These are phyloP conservation scores for Drosophila neocordata DNA, from an alignment of 1,140 invertebrate species.

Conservation along the genomic window DNA sequence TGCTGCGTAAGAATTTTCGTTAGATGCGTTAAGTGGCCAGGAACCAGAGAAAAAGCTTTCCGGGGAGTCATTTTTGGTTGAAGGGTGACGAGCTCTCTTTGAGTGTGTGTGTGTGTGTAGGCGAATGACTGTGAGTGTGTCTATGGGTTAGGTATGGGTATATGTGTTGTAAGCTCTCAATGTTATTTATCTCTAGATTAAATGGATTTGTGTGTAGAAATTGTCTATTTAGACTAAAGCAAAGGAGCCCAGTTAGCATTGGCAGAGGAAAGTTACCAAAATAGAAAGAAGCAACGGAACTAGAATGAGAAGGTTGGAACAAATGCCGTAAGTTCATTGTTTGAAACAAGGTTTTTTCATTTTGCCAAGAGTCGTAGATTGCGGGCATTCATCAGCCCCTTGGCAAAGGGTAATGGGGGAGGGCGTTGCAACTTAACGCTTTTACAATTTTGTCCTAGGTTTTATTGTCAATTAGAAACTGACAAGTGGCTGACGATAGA, in stretches of 20 bases:
- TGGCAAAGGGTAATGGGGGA: constrained; percentile 13
- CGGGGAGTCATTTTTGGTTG: constrained; percentile 19
- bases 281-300: not conserved
- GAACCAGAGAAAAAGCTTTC: constrained; percentile 10
- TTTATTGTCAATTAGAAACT: constrained; percentile 57
- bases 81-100: constrained; percentile 9
- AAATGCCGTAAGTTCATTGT: constrained; percentile 63
- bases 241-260: constrained; percentile 15
- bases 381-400: constrained; percentile 17
- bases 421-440: constrained; percentile 7
- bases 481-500: constrained; percentile 48
- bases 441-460: constrained; percentile 29
- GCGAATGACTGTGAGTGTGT: not conserved
- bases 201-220: constrained; percentile 80
- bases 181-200: constrained; percentile 81
- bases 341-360: constrained; percentile 52
- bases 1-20: constrained; percentile 75
- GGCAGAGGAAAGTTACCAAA: constrained; percentile 4
- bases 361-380: not conserved
- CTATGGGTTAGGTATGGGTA: not conserved
- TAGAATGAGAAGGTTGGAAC: constrained; percentile 5
- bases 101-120: not conserved
- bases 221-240: constrained; percentile 70
- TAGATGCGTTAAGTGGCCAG: constrained; percentile 70
- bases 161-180: constrained; percentile 45